Evolutionary conservation across 1,140 invertebrate species (phyloP).

Genomic region (Samia ricini): DNA sequence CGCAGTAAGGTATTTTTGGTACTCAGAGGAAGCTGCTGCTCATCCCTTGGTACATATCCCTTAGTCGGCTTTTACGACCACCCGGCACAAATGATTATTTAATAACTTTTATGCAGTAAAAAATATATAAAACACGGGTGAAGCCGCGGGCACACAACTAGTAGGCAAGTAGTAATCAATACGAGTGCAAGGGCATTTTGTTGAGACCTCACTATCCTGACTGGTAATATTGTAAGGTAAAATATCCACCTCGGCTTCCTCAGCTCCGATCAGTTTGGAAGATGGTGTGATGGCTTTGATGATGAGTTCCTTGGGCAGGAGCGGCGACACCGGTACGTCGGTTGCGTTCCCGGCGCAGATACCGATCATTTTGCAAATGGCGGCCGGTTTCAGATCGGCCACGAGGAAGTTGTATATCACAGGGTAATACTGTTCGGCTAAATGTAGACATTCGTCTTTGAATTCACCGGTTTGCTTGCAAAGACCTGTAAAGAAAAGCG

Average conservation of each 20-base stretch:
- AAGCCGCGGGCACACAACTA: no score
- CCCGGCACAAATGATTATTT: no score
- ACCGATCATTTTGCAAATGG: constrained; percentile 83
- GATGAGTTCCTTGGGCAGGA: constrained; percentile 74
- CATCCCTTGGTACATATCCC: no score
- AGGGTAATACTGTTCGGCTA: constrained; percentile 88
- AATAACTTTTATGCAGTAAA: no score
- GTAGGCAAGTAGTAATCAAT: no score
- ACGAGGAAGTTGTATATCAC: constrained; percentile 85
- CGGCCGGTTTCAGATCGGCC: constrained; percentile 82
- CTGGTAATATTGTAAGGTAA: no score
- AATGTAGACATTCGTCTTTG: constrained; percentile 80
- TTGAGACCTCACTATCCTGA: no score
- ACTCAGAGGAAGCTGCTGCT: no score
- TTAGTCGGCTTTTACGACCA: no score
- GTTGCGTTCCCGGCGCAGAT: constrained; percentile 79
- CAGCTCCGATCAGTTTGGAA: constrained; percentile 45
- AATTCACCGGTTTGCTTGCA: constrained; percentile 89
- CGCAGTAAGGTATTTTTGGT: no score
- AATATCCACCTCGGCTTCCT: constrained; percentile 42
- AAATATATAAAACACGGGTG: no score
- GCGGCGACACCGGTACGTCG: constrained; percentile 75
- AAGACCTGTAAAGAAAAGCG: constrained; percentile 70
- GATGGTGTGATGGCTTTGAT: constrained; percentile 32
- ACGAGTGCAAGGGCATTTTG: no score